Conservation (phyloP, 2,888 invertebrate species). For the Standfussiana lucernea region DNA sequence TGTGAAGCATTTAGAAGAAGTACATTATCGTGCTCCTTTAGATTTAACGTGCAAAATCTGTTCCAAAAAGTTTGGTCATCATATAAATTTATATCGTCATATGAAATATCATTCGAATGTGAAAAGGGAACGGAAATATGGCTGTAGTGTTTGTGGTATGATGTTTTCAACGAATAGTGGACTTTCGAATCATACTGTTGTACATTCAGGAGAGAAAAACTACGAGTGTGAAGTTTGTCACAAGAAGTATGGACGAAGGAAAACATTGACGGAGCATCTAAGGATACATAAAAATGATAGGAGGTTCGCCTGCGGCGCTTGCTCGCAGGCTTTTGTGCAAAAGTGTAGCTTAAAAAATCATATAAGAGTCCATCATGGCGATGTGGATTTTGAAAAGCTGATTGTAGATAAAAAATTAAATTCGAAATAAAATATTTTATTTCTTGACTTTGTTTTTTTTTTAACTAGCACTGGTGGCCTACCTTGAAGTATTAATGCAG, state of each 20-base stretch:
- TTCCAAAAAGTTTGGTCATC: slow-evolving; percentile 56
- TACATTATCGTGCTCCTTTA: slow-evolving; percentile 58
- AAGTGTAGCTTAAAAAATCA: slow-evolving; percentile 76
- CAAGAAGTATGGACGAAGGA: slow-evolving; percentile 73
- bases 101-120: slow-evolving; percentile 58
- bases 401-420: slow-evolving; percentile 60
- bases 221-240: slow-evolving; percentile 82
- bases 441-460: neutral
- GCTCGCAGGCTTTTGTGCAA: slow-evolving; percentile 74
- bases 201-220: slow-evolving; percentile 74
- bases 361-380: slow-evolving; percentile 62
- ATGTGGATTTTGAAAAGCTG: slow-evolving; percentile 47
- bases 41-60: slow-evolving; percentile 65
- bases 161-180: slow-evolving; percentile 51
- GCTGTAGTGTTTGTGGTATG: slow-evolving; percentile 56
- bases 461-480: neutral
- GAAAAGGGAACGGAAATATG: slow-evolving; percentile 44
- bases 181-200: slow-evolving; percentile 47
- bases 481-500: too few species aligned
- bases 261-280: slow-evolving; percentile 72
- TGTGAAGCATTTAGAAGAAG: slow-evolving; percentile 60
- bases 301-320: slow-evolving; percentile 69
- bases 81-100: slow-evolving; percentile 56
- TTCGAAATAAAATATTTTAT: slow-evolving; percentile 49
- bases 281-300: slow-evolving; percentile 75